phyloP scores from a whole-genome alignment of 2,113 vertebrate species.

The Porphyrio hochstetteri region DNA sequence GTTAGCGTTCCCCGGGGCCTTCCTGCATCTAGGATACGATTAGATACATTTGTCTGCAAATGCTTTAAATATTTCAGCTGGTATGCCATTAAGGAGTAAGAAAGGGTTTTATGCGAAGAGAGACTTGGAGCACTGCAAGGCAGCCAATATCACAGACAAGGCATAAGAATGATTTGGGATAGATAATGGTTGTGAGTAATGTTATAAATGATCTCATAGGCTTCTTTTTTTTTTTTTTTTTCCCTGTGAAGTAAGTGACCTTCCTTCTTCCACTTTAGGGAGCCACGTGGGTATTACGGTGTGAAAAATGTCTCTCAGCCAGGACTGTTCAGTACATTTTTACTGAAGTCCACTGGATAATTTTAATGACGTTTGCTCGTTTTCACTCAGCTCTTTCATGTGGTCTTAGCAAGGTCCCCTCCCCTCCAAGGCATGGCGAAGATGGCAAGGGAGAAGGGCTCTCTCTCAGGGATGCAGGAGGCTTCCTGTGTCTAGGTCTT shows the following conservation, averaged over 20 bases:
- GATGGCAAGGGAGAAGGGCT: background rate
- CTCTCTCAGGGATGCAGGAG: background rate
- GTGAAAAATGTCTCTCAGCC: slow-evolving; percentile 53
- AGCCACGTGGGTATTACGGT: slow-evolving; percentile 37
- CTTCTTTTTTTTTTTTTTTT: slow-evolving; percentile 10
- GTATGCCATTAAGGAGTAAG: slow-evolving; percentile 64
- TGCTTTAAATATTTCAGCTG: slow-evolving; percentile 66
- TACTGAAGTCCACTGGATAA: slow-evolving; percentile 20
- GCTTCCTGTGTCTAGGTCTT: background rate
- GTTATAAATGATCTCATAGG: slow-evolving; percentile 67
- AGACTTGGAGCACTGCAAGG: slow-evolving; percentile 36
- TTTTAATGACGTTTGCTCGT: slow-evolving; percentile 32
- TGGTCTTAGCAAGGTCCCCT: background rate
- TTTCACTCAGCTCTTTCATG: slow-evolving; percentile 22
- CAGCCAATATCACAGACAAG: slow-evolving; percentile 59
- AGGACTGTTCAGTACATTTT: slow-evolving; percentile 34
- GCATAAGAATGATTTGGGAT: slow-evolving; percentile 62
- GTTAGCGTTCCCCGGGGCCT: background rate
- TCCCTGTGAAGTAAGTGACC: slow-evolving; percentile 59
- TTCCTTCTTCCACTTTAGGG: slow-evolving; percentile 46
- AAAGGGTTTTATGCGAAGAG: slow-evolving; percentile 54
- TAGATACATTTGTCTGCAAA: slow-evolving; percentile 64
- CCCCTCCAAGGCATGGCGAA: background rate
- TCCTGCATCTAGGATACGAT: slow-evolving; percentile 45
- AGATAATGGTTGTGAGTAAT: slow-evolving; percentile 71